phyloP scores from a whole-genome alignment of 1,140 invertebrate species.

The Octopus sinensis region DNA sequence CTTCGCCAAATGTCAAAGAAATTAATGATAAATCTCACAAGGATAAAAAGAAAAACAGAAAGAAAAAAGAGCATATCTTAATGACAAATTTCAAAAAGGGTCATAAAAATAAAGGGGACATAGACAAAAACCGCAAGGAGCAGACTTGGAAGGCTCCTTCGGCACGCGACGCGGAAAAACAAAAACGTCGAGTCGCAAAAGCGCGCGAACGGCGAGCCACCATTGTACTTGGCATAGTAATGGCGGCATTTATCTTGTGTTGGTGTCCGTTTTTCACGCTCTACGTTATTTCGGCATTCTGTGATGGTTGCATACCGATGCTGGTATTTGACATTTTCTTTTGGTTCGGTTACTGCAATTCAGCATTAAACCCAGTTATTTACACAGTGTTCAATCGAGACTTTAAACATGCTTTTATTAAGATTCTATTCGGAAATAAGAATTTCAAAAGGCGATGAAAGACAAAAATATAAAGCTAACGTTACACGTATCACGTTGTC shows the following conservation, averaged over 20 bases:
- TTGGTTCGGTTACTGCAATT: constrained; percentile 99
- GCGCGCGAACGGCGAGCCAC: constrained; percentile 97
- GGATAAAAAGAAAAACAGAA: constrained; percentile 23
- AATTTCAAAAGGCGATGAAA: constrained; percentile 16
- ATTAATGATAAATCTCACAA: constrained; percentile 11
- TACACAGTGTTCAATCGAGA: constrained; percentile 99
- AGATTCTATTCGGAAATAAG: constrained; percentile 67
- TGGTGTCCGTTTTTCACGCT: constrained; percentile 98
- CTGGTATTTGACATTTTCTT: constrained; percentile 90
- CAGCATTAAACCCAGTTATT: constrained; percentile 93
- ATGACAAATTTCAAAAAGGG: constrained; percentile 17
- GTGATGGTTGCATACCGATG: constrained; percentile 84
- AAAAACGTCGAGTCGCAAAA: constrained; percentile 87
- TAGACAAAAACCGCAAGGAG: constrained; percentile 15
- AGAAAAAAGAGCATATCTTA: constrained; percentile 10
- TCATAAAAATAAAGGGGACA: constrained; percentile 24
- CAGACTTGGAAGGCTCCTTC: constrained; percentile 16
- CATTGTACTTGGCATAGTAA: constrained; percentile 93
- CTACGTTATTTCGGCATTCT: constrained; percentile 80
- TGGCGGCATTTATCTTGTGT: constrained; percentile 97
- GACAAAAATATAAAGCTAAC: too few relatives aligned
- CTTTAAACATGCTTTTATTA: constrained; percentile 96
- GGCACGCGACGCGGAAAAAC: constrained; percentile 76
- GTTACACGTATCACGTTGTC: too few relatives aligned
- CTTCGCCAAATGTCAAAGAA: constrained; percentile 15